These are phyloP conservation scores for Lytechinus pictus DNA, from an alignment of 35 echinoderm and acorn worm genomes.

Conservation along the genomic window DNA sequence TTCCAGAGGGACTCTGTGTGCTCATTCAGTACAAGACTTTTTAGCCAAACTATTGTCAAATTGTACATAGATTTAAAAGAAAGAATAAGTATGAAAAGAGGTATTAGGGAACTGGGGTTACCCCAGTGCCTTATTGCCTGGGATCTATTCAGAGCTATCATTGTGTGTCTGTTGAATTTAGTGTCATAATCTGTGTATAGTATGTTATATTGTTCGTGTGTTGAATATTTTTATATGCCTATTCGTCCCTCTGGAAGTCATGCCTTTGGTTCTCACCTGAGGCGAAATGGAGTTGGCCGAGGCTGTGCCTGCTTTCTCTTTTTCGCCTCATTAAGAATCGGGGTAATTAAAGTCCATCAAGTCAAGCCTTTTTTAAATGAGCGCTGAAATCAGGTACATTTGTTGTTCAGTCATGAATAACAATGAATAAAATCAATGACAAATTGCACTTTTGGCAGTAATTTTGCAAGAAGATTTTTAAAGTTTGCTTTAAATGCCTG, in stretches of 20 bases:
- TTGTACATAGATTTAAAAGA: constrained; percentile 50
- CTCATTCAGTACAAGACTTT: constrained; percentile 29
- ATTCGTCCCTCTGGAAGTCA: constrained; percentile 31
- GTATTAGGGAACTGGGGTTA: not conserved
- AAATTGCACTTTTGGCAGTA: not conserved
- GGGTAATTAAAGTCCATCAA: not conserved
- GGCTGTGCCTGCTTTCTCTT: constrained; percentile 69
- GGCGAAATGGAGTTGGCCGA: constrained; percentile 59
- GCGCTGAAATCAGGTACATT: not conserved
- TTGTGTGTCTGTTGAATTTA: not conserved
- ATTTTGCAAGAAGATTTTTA: not conserved
- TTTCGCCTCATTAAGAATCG: constrained; percentile 57
- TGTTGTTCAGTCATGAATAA: not conserved
- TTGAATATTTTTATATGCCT: constrained; percentile 45
- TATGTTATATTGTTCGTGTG: constrained; percentile 25
- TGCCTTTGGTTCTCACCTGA: not conserved
- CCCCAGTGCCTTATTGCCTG: not conserved
- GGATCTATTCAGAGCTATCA: not conserved
- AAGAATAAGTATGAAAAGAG: constrained; percentile 1
- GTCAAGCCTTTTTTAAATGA: not conserved
- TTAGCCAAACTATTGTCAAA: constrained; percentile 32
- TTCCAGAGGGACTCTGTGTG: constrained; percentile 23
- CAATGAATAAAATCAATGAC: not conserved
- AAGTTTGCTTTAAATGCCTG: not conserved
- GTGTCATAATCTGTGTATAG: constrained; percentile 39